Evolutionary conservation across 2,113 vertebrate species (phyloP).

Genomic region (Callithrix jacchus): DNA sequence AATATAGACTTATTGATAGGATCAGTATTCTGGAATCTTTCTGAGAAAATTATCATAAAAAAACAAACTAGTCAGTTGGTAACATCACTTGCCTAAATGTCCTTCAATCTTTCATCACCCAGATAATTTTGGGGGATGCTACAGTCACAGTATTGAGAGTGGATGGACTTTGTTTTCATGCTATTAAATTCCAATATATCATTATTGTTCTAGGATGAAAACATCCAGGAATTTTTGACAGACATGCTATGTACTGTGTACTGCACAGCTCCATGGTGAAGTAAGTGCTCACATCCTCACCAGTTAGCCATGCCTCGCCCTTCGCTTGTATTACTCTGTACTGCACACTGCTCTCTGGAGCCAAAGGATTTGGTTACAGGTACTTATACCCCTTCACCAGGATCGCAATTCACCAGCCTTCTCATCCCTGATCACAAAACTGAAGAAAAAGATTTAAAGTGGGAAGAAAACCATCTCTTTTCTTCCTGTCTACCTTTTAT

Average conservation of each 20-base stretch:
- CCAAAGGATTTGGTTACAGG: not conserved
- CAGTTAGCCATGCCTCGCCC: not conserved
- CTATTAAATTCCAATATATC: not conserved
- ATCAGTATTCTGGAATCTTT: not conserved
- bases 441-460: not conserved
- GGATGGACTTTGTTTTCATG: not conserved
- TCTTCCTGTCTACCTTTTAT: not conserved
- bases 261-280: not conserved
- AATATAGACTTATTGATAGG: conserved; percentile 7
- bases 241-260: not conserved
- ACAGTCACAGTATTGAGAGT: not conserved
- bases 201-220: not conserved
- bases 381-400: not conserved
- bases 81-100: not conserved
- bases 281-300: not conserved
- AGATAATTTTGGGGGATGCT: not conserved
- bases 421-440: not conserved
- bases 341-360: not conserved
- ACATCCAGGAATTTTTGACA: not conserved
- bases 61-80: not conserved
- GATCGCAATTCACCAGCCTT: not conserved
- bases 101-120: not conserved
- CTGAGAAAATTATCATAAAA: not conserved
- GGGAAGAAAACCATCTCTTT: not conserved
- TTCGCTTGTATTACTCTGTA: not conserved